Percentiles rank a stretch among this genome's conserved stretches.
phyloP scores from a whole-genome alignment of 1,140 invertebrate genomes.

The Globodera rostochiensis region DNA sequence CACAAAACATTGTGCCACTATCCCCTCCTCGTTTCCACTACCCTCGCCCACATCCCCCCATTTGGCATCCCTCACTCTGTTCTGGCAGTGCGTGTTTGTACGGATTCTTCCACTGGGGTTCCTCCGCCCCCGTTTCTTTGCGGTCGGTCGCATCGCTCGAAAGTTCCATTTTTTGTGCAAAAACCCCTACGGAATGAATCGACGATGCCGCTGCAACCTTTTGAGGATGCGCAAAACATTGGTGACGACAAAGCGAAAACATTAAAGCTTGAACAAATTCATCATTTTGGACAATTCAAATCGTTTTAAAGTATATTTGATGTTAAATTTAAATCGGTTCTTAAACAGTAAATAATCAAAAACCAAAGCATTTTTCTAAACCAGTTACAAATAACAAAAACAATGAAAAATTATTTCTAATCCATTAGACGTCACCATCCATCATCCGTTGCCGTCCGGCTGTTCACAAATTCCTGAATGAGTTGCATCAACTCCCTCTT shows the following conservation, averaged over 20 bases:
- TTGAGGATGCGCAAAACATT: too few species aligned
- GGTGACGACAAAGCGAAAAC: too few species aligned
- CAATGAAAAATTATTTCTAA: background rate
- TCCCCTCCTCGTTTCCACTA: too few species aligned
- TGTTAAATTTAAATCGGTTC: background rate
- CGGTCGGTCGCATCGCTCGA: background rate
- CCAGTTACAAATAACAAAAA: background rate
- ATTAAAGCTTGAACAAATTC: too few species aligned
- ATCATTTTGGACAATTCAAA: background rate
- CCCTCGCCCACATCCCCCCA: too few species aligned
- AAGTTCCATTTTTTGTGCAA: background rate
- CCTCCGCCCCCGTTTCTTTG: conserved; percentile 34
- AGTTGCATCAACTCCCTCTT: conserved; percentile 26
- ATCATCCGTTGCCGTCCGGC: conserved; percentile 4
- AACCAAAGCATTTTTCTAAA: background rate
- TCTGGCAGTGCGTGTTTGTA: conserved; percentile 60
- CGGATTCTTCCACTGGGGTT: conserved; percentile 58
- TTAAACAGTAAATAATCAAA: background rate
- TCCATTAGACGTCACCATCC: background rate
- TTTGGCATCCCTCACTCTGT: conserved; percentile 37
- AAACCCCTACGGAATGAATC: too few species aligned
- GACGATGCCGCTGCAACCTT: too few species aligned
- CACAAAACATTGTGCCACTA: too few species aligned
- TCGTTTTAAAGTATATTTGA: background rate
- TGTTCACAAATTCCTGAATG: conserved; percentile 28